Percentiles rank a stretch among this genome's conserved stretches.
Evolutionary conservation across 2,797 vertebrate genomes (phyloP).

Genomic region (Oreortyx pictus): DNA sequence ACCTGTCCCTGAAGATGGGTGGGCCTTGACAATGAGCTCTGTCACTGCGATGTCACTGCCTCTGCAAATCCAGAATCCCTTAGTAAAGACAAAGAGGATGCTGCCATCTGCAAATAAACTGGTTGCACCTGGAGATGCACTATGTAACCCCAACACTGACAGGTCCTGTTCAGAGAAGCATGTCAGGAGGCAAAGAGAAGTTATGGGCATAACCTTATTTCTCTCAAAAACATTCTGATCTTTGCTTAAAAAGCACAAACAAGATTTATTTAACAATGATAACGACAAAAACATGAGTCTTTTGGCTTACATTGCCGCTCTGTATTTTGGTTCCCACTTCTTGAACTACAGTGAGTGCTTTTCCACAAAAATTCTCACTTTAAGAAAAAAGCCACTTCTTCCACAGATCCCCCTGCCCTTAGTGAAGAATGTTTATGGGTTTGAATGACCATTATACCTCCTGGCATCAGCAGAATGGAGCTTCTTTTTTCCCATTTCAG

Average conservation of each 20-base stretch:
- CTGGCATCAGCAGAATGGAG: background rate
- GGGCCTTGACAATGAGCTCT: accelerated
- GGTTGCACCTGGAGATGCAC: background rate
- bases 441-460: background rate
- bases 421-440: background rate
- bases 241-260: background rate
- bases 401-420: background rate
- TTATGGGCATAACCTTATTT: background rate
- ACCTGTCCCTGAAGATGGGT: background rate
- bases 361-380: background rate
- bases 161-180: background rate
- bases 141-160: background rate
- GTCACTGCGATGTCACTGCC: accelerated
- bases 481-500: background rate
- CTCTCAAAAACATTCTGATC: background rate
- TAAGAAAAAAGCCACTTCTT: background rate
- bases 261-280: background rate
- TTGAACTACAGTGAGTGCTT: background rate
- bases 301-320: background rate
- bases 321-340: background rate
- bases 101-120: background rate
- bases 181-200: background rate
- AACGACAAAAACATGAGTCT: background rate
- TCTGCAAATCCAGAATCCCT: background rate
- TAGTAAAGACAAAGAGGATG: background rate